Evolutionary conservation across 1,140 invertebrate genomes (phyloP), one percentile per base, ranked within the genome.

Genomic region (Musca domestica): DNA sequence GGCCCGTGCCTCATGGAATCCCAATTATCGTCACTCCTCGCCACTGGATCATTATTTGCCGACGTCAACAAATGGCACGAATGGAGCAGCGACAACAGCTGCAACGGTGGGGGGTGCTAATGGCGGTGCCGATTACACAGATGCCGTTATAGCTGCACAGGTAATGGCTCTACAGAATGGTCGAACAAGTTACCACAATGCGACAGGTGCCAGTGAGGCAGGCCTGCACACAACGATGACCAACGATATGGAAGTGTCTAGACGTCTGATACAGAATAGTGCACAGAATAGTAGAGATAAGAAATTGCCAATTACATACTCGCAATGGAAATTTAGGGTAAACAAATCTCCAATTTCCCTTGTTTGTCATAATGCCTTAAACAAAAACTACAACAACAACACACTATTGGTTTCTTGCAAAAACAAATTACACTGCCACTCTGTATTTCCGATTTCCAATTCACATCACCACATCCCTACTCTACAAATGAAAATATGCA

Each of bases 301-400:
- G 77, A 81, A 81, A 81, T 79, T 81, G 77, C 80, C 77, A 80
- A 81, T 81, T 78, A 81, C 79, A 75, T 81, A 81, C 75, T 81
- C 79, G 77, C 77, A 81, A 73, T 81, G 79, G 79, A 81, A 81
- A 77, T 78, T 74, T 77, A 78, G 79, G 79, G 79, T 81, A 81
- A 80, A 67, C 19, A 56, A 49, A 41, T 41, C 20, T 67, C 25
- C 49, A 41, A 41, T 41, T 7, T 41, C 34, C 34, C 34, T 12
- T 41, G 4, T 41, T 41, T 41, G 4, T 41, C 12, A 10, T 4
- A 3, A 30, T 30, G 27, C 9, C 27, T 30, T 30, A 4, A 30
- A 3, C 3, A 30, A 30, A 3, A 30, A 9, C 27, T 4, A 30
- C 27, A 30, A 30, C 10, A 41, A 41, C 2, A 41, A 5, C 4